These are phyloP conservation scores for Watsonalla binaria DNA, from an alignment of 2,888 invertebrate species.

Conservation along the genomic window DNA sequence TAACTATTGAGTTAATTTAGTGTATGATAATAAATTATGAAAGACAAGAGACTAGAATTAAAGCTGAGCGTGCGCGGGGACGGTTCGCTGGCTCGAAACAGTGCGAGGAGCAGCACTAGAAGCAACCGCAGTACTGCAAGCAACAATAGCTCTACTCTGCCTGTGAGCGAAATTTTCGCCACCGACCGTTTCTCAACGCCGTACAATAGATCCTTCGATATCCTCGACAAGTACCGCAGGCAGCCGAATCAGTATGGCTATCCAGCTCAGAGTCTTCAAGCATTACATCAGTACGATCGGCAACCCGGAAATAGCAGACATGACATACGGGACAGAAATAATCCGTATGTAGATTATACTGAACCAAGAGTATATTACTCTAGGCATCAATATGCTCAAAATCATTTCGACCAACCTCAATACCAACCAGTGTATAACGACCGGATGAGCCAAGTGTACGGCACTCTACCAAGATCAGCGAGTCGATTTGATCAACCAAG, in stretches of 20 bases:
- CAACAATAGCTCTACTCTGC: slow-evolving; percentile 49
- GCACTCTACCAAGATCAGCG: slow-evolving; percentile 49
- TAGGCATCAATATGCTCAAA: slow-evolving; percentile 23
- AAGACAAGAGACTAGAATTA: slow-evolving; percentile 70
- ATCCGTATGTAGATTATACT: slow-evolving; percentile 51
- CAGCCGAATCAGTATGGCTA: slow-evolving; percentile 57
- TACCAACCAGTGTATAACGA: slow-evolving; percentile 50
- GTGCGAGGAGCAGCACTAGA: slow-evolving; percentile 59
- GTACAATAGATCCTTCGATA: slow-evolving; percentile 60
- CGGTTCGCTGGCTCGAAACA: slow-evolving; percentile 62
- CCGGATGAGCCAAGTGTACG: slow-evolving; percentile 41
- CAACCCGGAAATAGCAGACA: slow-evolving; percentile 34
- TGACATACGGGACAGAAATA: slow-evolving; percentile 32
- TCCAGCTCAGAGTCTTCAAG: slow-evolving; percentile 66
- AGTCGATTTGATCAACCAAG: slow-evolving; percentile 29
- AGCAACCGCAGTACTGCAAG: slow-evolving; percentile 61
- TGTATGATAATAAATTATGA: slow-evolving; percentile 47
- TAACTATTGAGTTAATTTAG: slow-evolving; percentile 12
- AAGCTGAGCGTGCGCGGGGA: slow-evolving; percentile 72
- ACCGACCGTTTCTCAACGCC: slow-evolving; percentile 62
- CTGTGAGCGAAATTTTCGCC: slow-evolving; percentile 67
- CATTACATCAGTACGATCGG: slow-evolving; percentile 54
- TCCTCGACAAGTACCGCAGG: slow-evolving; percentile 58
- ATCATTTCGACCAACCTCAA: slow-evolving; percentile 12
- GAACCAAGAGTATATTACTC: slow-evolving; percentile 37